Evolutionary conservation across 2,888 invertebrate species (phyloP).

Genomic region (Megaustenia siamemsis): DNA sequence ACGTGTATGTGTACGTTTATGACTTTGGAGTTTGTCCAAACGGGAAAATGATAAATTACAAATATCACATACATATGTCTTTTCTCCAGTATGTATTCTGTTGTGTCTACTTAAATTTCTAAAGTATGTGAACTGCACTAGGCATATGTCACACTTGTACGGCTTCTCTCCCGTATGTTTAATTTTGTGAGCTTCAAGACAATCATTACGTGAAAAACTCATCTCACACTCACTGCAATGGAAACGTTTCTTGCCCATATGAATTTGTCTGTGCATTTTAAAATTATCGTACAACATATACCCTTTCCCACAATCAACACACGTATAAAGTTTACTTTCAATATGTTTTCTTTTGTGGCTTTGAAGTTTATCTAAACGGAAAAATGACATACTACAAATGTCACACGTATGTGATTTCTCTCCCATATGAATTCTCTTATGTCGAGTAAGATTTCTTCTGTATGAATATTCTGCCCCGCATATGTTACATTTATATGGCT

Average conservation of each 20-base stretch:
- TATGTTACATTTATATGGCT: slow-evolving; percentile 6
- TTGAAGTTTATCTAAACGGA: neutral
- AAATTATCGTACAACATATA: too few species aligned
- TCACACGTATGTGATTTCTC: slow-evolving; percentile 14
- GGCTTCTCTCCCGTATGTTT: too few species aligned
- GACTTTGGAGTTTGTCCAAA: too few species aligned
- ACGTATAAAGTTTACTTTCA: slow-evolving; percentile 3
- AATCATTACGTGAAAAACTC: too few species aligned
- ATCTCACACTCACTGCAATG: too few species aligned
- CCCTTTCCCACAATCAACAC: slow-evolving; percentile 24
- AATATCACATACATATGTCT: too few species aligned
- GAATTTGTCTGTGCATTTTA: too few species aligned
- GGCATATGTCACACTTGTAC: too few species aligned
- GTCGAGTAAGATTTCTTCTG: neutral
- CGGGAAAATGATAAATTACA: too few species aligned
- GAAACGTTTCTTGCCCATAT: too few species aligned
- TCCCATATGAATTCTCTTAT: slow-evolving; percentile 3
- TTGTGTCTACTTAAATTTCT: neutral
- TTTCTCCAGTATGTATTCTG: too few species aligned
- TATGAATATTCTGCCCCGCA: neutral
- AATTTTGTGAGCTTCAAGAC: too few species aligned
- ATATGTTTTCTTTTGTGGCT: neutral
- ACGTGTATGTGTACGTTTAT: neutral
- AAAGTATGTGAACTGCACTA: neutral
- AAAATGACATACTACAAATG: neutral